A percentile compares a stretch with the other conserved stretches of the same genome.
phyloP scores from a whole-genome alignment of 1,140 invertebrate genomes.

The Drosophila pseudoananassae region DNA sequence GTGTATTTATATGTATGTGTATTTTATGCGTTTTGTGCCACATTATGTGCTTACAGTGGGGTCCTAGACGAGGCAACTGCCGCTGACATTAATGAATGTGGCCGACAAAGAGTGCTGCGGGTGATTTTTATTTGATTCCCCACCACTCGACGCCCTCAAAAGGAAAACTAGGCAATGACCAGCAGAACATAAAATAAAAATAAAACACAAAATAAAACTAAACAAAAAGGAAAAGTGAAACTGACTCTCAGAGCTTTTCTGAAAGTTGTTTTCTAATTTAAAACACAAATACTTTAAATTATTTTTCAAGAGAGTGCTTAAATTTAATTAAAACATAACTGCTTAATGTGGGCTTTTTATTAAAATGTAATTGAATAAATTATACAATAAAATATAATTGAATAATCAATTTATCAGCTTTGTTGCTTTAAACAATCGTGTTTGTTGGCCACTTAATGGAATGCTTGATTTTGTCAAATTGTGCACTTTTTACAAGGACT shows the following conservation, averaged over 20 bases:
- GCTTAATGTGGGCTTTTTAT: background rate
- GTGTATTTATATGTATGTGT: constrained; percentile 38
- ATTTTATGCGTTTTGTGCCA: constrained; percentile 77
- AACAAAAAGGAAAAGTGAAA: constrained; percentile 11
- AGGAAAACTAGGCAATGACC: constrained; percentile 32
- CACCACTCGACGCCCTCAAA: constrained; percentile 1
- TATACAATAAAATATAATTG: background rate
- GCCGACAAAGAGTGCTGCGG: constrained; percentile 62
- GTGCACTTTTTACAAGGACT: constrained; percentile 10
- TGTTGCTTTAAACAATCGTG: constrained; percentile 11
- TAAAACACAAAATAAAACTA: constrained; percentile 30
- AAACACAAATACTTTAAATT: background rate
- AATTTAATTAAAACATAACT: background rate
- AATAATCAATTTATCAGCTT: background rate
- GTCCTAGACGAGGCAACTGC: constrained; percentile 47
- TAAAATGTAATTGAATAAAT: too few species aligned
- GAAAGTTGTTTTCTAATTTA: background rate
- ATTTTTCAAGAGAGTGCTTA: too few species aligned
- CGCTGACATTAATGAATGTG: constrained; percentile 79
- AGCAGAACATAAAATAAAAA: constrained; percentile 29
- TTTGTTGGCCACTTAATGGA: constrained; percentile 30
- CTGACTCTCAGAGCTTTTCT: background rate
- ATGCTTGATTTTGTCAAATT: constrained; percentile 17
- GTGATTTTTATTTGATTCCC: constrained; percentile 71
- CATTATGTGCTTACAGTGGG: constrained; percentile 67